Evolutionary conservation across 64 coral and sea anemone species (phyloP), one percentile per base, ranked within the genome.

Genomic region (Trachythela sp.): DNA sequence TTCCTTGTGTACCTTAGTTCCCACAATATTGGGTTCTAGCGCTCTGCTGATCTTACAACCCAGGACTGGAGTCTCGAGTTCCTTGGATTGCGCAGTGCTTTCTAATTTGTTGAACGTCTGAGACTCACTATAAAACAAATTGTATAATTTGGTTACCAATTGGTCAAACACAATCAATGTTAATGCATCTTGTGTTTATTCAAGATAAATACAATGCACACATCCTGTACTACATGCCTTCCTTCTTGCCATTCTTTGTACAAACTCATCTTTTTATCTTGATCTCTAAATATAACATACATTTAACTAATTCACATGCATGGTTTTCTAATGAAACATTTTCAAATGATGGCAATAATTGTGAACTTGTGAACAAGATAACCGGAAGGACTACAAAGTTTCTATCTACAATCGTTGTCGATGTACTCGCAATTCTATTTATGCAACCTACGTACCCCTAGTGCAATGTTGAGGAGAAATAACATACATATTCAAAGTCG

Each of bases 71-170:
- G 96, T 99, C n/a, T 91, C 84, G 13, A 93, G 96, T 33, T 94
- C 91, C 10, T 95, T 89, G 1, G 96, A 99, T 70, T 99, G 96
- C 0, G 96, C 96, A 70, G 95, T 99, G 40, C 87, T 94, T 87
- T 99, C 96, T 26, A 99, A 54, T 88, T 93, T 99, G 76, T 99
- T 99, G 48, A 99, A 99, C 96, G 95, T 99, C 37, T 99, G 91
- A 43, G 96, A 99, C 70, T 99, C 96, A 36, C 96, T 99, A 85
- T 40, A 89, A 70, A 83, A 6, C n/a, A 4, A 80, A 88, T 83
- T 0, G 14, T 75, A 54, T 59, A 6, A 11, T 20, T 68, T 20
- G 40, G 2, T n/a, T 17, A 40, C 34, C 15, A 24, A 48, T 83
- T 80, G 15, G 18, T 20, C 17, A 52, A 8, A 52, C n/a, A 11